Base-by-base conservation (phyloP, 2,888 invertebrate genomes). In the Oscheius sp. region DNA sequence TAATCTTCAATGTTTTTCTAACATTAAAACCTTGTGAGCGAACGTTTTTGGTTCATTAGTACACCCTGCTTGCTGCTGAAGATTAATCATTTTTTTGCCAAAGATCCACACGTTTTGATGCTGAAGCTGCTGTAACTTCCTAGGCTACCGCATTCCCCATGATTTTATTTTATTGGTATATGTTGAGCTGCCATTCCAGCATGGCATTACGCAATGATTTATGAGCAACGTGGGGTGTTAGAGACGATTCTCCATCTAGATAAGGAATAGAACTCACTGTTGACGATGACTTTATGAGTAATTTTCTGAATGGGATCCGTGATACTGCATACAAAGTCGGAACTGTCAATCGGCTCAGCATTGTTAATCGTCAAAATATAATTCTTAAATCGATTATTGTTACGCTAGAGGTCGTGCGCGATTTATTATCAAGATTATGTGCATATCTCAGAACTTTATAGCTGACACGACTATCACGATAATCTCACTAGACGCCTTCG, bases 321-420 rank as follows among this genome's bases (percentile, higher is more conserved):
- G 30, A 77, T 65, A 3, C 68, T 70, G 54, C 82, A 82, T 24
- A 68, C 68, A 68, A 74, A 82, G 47, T 74, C 70, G 33, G 73
- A 74, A 32, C 71, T 75, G 69, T 81, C 77, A 51, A 72, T 73
- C 33, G 80, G 77, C 56, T 78, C 80, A 38, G 77, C 69, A 26
- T 62, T 63, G 22, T 62, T 68, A 56, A 82, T 80, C 49, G 73
- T 79, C 56, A 82, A 70, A 47, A 72, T 73, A 36, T 75, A 76
- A 67, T 70, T 80, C 80, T 81, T 57, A 24, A 49, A 26, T 17
- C 22, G 36, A 24, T 24, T n/a, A 14, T 9, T 30, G 51, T 12
- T n/a, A 24, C 20, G 24, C 12, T n/a, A 36, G 49, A 49, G 49
- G 62, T 49, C 47, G 36, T n/a, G 36, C 20, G n/a, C 30, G 64